phyloP scores from a whole-genome alignment of 2,113 vertebrate genomes.

The Litocranius walleri region DNA sequence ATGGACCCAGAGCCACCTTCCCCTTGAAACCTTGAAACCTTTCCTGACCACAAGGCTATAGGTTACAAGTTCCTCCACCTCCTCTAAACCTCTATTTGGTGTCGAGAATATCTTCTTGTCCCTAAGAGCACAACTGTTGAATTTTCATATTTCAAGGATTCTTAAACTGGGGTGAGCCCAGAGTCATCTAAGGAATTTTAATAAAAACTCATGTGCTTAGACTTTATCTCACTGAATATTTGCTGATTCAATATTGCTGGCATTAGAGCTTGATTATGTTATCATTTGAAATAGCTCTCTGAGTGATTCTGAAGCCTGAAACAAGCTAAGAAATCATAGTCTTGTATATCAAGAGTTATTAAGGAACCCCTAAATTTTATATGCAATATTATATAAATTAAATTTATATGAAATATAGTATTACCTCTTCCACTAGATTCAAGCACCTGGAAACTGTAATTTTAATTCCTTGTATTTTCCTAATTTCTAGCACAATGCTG shows the following conservation, averaged over 20 bases:
- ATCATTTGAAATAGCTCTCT: background rate
- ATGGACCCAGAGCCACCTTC: background rate
- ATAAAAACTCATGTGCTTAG: background rate
- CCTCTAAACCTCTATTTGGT: background rate
- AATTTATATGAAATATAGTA: background rate
- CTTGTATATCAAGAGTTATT: background rate
- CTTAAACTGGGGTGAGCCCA: background rate
- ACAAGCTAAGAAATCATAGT: background rate
- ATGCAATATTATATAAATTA: background rate
- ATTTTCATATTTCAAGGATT: background rate
- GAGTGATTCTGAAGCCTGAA: background rate
- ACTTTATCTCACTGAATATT: background rate
- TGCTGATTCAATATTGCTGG: background rate
- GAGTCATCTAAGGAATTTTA: background rate
- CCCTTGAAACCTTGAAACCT: background rate
- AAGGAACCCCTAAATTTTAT: background rate
- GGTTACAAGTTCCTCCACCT: background rate
- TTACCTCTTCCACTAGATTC: background rate
- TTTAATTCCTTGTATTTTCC: background rate
- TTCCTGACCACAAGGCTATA: background rate
- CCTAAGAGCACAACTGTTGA: background rate
- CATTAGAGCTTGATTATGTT: background rate
- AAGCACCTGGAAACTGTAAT: background rate
- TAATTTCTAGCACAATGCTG: background rate
- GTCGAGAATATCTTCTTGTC: background rate